A percentile compares a stretch with the other conserved stretches of the same genome.
phyloP scores from a whole-genome alignment of 2,797 vertebrate species.

The Diceros bicornis region DNA sequence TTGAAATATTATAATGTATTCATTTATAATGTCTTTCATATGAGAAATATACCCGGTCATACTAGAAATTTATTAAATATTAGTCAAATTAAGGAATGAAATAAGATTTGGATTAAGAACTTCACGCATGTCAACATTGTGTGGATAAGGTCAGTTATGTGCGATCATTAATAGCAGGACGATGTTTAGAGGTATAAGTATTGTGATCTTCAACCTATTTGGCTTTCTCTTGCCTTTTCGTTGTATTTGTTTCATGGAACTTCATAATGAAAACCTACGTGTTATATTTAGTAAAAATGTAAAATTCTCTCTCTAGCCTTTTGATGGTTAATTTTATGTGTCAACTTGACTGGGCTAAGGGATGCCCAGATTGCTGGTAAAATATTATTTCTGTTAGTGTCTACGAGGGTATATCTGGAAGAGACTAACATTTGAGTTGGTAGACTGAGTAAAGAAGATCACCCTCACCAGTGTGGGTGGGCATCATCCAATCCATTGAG shows the following conservation, averaged over 20 bases:
- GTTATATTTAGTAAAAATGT: not conserved
- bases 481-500: not conserved
- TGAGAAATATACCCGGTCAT: not conserved
- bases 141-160: not conserved
- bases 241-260: not conserved
- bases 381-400: not conserved
- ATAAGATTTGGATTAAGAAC: not conserved
- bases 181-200: not conserved
- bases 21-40: not conserved
- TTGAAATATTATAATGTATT: conserved; percentile 6
- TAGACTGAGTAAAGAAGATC: not conserved
- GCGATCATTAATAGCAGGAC: not conserved
- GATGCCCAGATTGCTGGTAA: not conserved
- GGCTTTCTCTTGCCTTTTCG: not conserved
- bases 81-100: not conserved
- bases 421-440: not conserved
- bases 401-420: not conserved
- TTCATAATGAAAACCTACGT: not conserved
- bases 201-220: not conserved
- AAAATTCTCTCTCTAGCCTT: not conserved
- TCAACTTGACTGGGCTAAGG: not conserved
- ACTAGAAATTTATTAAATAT: not conserved
- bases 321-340: not conserved
- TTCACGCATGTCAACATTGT: not conserved
- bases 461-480: not conserved